Base-by-base conservation (phyloP, 2,113 vertebrate genomes). In the Larimichthys polyactis region DNA sequence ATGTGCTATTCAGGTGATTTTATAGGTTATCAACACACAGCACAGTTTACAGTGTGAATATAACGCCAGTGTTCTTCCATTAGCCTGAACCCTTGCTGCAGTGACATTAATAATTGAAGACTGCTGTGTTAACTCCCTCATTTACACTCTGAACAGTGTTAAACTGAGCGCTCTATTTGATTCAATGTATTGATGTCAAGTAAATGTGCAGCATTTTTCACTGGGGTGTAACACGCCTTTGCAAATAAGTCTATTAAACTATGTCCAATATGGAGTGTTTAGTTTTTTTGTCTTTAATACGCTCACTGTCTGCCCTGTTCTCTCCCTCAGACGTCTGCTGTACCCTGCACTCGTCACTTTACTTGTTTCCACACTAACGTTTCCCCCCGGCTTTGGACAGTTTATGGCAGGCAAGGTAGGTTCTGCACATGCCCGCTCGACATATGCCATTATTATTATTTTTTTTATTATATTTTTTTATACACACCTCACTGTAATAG, bases 341-440 rank as follows among this genome's bases (percentile, higher is more conserved):
- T 99, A 97, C 83, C 98, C 98, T 0, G 97, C 96, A 12, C 89
- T 99, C 83, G 97, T 99, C 89, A 99, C 98, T 0, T 91, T 99
- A 71, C 90, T 99, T 44, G 95, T 98, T 89, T 96, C 98, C 75
- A 98, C 98, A 0, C 85, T 99, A 85, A 99, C 98, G 44, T 99
- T 99, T 85, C 98, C 98, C 0, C 97, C 97, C 0, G 98, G 98
- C 80, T 98, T 99, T 5, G 98, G 98, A 72, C 98, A 99, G 90
- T 99, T 99, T 91, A 99, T 99, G 98, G 98, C 98, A 0, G 98
- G 98, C 83, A 95, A 96, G 96, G 98, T 99, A 95, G 63, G 90
- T 87, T 67, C 44, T 12, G 19, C 48, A 59, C 40, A 32, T 27
- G 24, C 24, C 24, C 43, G 24, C 27, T 66, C 52, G 48, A 27